phyloP scores from a whole-genome alignment of 2,888 invertebrate genomes.

The Bruchidius siliquastri region DNA sequence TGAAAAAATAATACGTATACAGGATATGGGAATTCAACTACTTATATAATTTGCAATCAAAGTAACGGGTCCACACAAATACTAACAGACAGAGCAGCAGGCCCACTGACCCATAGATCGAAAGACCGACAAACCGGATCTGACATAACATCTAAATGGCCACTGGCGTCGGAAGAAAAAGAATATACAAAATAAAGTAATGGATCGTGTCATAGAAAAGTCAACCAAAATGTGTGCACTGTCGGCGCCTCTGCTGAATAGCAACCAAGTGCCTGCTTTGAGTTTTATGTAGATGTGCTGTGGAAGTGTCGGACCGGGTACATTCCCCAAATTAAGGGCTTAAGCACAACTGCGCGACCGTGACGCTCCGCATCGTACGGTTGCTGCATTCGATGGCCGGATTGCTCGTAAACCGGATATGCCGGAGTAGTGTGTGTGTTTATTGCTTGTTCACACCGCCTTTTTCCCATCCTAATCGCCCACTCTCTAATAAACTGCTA shows the following conservation, averaged over 20 bases:
- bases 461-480: background rate
- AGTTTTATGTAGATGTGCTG: background rate
- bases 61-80: too few relatives aligned
- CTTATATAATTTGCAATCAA: too few relatives aligned
- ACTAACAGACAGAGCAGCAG: too few relatives aligned
- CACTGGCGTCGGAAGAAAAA: too few relatives aligned
- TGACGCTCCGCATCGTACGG: background rate
- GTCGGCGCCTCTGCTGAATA: background rate
- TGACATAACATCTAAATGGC: too few relatives aligned
- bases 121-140: too few relatives aligned
- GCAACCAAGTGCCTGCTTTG: background rate
- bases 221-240: too few relatives aligned
- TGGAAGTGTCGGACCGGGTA: constrained; percentile 7
- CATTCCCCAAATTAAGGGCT: constrained; percentile 23
- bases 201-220: too few relatives aligned
- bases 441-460: background rate
- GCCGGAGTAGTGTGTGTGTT: background rate
- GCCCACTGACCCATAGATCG: too few relatives aligned
- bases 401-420: constrained; percentile 11
- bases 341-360: constrained; percentile 4
- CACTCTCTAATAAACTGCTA: background rate
- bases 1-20: too few relatives aligned
- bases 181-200: too few relatives aligned
- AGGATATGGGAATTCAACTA: too few relatives aligned
- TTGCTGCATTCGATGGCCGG: constrained; percentile 9